Conservation (phyloP, 2,888 invertebrate genomes). For the Odontothrips loti region DNA sequence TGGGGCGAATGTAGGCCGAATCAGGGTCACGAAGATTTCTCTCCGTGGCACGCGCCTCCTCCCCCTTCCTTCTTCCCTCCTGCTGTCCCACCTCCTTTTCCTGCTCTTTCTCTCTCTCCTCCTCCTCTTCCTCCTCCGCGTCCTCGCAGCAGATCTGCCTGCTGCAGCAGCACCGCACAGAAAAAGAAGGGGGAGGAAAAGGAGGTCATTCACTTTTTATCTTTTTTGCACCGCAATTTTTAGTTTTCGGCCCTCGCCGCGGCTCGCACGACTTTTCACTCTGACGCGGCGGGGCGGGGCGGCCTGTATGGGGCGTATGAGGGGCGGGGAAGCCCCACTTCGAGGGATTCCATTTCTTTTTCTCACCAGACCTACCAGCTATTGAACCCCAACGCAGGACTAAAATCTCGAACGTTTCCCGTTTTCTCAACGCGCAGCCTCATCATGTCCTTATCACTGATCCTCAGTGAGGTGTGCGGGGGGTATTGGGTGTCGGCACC, state of each 20-base stretch:
- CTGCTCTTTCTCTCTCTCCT: neutral
- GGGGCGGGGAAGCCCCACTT: too few species aligned
- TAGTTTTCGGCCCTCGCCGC: neutral
- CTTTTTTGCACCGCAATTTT: neutral
- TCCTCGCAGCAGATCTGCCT: too few species aligned
- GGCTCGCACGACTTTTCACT: neutral
- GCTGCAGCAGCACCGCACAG: neutral
- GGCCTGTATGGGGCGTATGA: too few species aligned
- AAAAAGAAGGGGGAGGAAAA: neutral
- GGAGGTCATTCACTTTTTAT: constrained; percentile 3
- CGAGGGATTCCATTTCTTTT: too few species aligned
- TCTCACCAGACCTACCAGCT: too few species aligned
- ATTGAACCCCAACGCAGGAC: too few species aligned
- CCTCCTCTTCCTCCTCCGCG: too few species aligned
- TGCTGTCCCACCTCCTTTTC: neutral
- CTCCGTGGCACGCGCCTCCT: neutral
- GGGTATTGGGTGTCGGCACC: too few species aligned
- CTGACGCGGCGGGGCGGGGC: neutral
- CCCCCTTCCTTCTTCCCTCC: neutral
- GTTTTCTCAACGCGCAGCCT: too few species aligned
- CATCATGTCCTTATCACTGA: too few species aligned
- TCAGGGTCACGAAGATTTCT: constrained; percentile 22
- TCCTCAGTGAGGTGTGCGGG: too few species aligned
- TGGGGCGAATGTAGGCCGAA: constrained; percentile 2
- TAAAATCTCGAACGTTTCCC: too few species aligned